Percentiles rank a stretch among this genome's conserved stretches.
phyloP scores from a whole-genome alignment of 2,113 vertebrate species.

The Gallinago jamesoni region DNA sequence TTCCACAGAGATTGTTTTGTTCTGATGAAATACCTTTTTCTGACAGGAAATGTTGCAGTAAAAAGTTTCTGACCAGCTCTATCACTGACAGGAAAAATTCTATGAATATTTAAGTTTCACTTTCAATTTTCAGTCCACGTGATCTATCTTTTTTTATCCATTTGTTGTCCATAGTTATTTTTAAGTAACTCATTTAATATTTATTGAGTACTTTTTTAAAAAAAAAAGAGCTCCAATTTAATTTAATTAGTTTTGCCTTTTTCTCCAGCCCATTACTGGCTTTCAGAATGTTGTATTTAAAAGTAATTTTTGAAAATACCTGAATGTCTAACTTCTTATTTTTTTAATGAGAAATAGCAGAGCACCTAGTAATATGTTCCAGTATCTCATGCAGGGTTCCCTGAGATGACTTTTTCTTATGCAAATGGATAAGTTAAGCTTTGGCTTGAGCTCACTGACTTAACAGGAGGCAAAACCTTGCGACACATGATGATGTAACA shows the following conservation, averaged over 20 bases:
- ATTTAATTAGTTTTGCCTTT: slow-evolving; percentile 32
- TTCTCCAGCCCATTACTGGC: background rate
- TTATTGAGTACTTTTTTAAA: slow-evolving; percentile 32
- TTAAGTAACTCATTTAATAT: slow-evolving; percentile 55
- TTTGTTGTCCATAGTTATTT: slow-evolving; percentile 39
- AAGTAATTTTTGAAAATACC: background rate
- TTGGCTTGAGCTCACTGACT: background rate
- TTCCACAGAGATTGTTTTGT: background rate
- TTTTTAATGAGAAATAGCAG: background rate
- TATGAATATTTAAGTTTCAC: background rate
- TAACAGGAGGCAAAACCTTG: background rate
- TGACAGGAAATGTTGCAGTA: background rate
- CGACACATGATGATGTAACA: background rate
- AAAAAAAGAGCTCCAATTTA: background rate
- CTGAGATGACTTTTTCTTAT: background rate
- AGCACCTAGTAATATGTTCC: background rate
- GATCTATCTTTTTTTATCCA: background rate
- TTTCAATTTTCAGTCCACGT: slow-evolving; percentile 42
- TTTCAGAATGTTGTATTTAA: background rate
- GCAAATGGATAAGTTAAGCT: background rate
- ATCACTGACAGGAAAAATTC: background rate
- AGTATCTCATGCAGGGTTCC: background rate
- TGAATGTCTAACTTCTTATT: background rate
- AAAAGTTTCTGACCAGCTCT: background rate
- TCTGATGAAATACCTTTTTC: background rate